Percentiles rank a stretch among this genome's conserved stretches.
These are phyloP conservation scores for Cassiopea andromeda DNA, from an alignment of 30 jellyfish, hydroid and myxozoan species.

Conservation along the genomic window DNA sequence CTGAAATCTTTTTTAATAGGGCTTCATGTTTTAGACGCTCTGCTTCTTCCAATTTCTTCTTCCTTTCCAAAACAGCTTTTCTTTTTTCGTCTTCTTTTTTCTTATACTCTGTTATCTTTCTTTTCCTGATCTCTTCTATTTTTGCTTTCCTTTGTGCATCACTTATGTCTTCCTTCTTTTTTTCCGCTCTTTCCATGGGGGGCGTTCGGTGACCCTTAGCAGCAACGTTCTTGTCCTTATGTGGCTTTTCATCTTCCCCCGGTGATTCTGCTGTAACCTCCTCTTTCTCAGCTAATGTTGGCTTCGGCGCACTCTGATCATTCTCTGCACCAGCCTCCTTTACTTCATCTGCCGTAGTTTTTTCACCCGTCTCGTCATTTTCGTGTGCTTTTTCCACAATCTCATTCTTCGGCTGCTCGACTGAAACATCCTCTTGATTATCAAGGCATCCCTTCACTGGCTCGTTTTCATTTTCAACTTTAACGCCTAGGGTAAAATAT, in stretches of 20 bases:
- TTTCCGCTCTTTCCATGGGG: conserved; percentile 22
- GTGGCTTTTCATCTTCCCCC: background rate
- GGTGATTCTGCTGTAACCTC: background rate
- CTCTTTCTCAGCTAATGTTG: background rate
- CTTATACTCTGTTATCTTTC: conserved; percentile 56
- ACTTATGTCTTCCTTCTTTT: conserved; percentile 55
- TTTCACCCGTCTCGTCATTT: background rate
- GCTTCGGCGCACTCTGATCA: background rate
- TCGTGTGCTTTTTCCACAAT: background rate
- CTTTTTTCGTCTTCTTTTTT: conserved; percentile 85
- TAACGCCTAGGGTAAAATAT: background rate
- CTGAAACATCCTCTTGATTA: background rate
- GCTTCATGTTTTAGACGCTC: conserved; percentile 73
- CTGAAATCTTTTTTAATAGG: conserved; percentile 63
- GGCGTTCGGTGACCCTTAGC: conserved; percentile 31
- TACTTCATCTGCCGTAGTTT: background rate
- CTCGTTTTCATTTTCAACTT: background rate
- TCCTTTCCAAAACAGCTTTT: conserved; percentile 77
- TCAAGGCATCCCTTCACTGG: background rate
- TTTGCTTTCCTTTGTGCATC: conserved; percentile 69
- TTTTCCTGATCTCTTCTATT: conserved; percentile 74
- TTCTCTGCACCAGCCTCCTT: background rate
- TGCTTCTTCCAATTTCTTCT: conserved; percentile 70
- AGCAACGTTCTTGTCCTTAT: background rate
- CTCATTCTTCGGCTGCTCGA: background rate